A percentile compares a stretch with the other conserved stretches of the same genome.
These are phyloP conservation scores for Anoura caudifer DNA, from an alignment of 2,113 vertebrate genomes.

Conservation along the genomic window DNA sequence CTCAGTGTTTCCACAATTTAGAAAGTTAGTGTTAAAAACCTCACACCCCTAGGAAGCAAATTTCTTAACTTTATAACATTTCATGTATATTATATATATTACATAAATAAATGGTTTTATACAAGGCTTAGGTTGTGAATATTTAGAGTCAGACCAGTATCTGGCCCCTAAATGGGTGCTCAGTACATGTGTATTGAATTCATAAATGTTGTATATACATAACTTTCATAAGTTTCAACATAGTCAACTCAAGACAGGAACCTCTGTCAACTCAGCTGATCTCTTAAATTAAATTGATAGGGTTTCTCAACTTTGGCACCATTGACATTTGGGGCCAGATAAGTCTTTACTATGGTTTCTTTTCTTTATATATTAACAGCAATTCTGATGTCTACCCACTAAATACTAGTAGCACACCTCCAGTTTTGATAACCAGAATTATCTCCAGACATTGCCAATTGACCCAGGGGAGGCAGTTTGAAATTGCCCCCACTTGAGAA, in stretches of 20 bases:
- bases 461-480: no score
- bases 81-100: background rate
- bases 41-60: background rate
- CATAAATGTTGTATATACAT: background rate
- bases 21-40: background rate
- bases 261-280: background rate
- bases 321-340: background rate
- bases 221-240: background rate
- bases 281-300: background rate
- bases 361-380: background rate
- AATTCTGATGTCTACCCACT: slow-evolving; percentile 10
- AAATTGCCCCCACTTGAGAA: background rate
- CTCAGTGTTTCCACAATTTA: slow-evolving; percentile 36
- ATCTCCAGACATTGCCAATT: background rate
- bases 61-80: slow-evolving; percentile 26
- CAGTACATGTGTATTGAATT: background rate
- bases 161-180: background rate
- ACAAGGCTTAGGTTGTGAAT: background rate
- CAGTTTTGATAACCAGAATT: background rate
- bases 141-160: background rate
- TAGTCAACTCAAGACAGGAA: background rate
- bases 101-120: background rate
- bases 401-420: background rate
- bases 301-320: background rate
- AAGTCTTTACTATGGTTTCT: background rate